phyloP scores from a whole-genome alignment of 2,113 vertebrate species.

The Xyrauchen texanus region DNA sequence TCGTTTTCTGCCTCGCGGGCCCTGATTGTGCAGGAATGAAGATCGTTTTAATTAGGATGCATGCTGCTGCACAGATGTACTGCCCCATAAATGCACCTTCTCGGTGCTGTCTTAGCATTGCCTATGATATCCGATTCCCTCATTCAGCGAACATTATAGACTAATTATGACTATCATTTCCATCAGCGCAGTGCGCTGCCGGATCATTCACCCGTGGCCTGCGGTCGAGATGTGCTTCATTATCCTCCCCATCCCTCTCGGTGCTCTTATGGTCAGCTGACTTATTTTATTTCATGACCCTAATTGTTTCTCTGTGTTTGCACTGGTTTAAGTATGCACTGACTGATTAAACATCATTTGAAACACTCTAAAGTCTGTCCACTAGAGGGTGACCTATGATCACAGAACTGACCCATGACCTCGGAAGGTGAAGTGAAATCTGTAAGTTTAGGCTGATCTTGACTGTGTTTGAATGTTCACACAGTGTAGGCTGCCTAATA shows the following conservation, averaged over 20 bases:
- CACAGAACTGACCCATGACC: slow-evolving; percentile 41
- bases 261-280: slow-evolving; percentile 63
- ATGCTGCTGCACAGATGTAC: slow-evolving; percentile 68
- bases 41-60: slow-evolving; percentile 58
- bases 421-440: neutral
- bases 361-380: slow-evolving; percentile 36
- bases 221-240: slow-evolving; percentile 66
- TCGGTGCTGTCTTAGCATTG: slow-evolving; percentile 34
- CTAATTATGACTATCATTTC: slow-evolving; percentile 72
- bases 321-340: slow-evolving; percentile 50
- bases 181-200: slow-evolving; percentile 55
- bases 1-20: slow-evolving; percentile 37
- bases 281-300: slow-evolving; percentile 55
- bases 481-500: too few relatives aligned
- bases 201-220: slow-evolving; percentile 64
- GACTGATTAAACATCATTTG: neutral
- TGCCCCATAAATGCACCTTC: slow-evolving; percentile 63
- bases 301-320: slow-evolving; percentile 66
- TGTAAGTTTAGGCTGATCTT: too few relatives aligned
- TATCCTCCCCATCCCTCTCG: slow-evolving; percentile 54
- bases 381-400: slow-evolving; percentile 62
- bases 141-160: slow-evolving; percentile 59
- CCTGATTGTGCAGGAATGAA: slow-evolving; percentile 66
- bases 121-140: slow-evolving; percentile 66
- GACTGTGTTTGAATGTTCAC: too few relatives aligned